phyloP scores from a whole-genome alignment of 2,797 vertebrate genomes.

The Heteromormyrus szaboi region DNA sequence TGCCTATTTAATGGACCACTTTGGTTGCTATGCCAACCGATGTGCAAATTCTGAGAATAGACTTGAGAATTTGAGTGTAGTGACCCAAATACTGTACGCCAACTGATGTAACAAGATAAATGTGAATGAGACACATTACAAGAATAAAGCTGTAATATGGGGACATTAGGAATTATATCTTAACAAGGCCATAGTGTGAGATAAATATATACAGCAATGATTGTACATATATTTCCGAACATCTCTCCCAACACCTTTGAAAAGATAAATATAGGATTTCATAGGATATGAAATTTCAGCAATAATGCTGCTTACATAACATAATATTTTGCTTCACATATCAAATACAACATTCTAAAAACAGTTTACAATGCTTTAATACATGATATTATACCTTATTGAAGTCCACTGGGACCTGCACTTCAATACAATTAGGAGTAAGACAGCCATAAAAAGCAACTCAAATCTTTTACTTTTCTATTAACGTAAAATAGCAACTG shows the following conservation, averaged over 20 bases:
- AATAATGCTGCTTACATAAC: not conserved
- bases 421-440: not conserved
- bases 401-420: not conserved
- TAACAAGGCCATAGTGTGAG: not conserved
- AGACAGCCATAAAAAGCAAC: not conserved
- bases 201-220: not conserved
- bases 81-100: constrained; percentile 97
- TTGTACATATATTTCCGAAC: not conserved
- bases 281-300: not conserved
- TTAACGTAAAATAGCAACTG: not conserved
- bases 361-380: not conserved
- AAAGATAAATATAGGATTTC: not conserved
- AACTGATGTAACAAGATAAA: constrained; percentile 87
- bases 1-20: constrained; percentile 87
- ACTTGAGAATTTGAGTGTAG: constrained; percentile 71
- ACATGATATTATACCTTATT: not conserved
- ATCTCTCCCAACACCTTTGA: not conserved
- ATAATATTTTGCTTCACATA: not conserved
- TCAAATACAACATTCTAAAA: not conserved
- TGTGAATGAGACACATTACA: constrained; percentile 67
- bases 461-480: not conserved
- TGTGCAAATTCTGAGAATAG: constrained; percentile 72
- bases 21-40: constrained; percentile 86
- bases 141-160: constrained; percentile 59
- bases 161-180: constrained; percentile 16